Evolutionary conservation across 2,113 vertebrate genomes (phyloP).

Genomic region (Phrynosoma platyrhinos): DNA sequence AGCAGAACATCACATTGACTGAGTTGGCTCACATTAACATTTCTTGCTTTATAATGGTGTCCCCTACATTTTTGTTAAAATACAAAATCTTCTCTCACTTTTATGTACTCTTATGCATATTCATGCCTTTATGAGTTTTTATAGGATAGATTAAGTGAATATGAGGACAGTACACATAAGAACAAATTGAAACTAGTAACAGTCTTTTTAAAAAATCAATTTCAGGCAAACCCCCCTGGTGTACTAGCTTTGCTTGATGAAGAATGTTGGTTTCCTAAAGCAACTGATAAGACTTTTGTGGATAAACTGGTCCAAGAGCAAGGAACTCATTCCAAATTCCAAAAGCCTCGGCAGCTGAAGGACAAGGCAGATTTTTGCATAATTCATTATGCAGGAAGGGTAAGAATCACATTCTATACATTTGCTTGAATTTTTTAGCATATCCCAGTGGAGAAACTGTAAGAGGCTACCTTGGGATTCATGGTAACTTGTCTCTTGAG

Average conservation of each 20-base stretch:
- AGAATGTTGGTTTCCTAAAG: slow-evolving; percentile 99
- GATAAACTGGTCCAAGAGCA: slow-evolving; percentile 97
- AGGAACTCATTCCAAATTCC: slow-evolving; percentile 95
- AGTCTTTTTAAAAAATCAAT: neutral
- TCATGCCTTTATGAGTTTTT: neutral
- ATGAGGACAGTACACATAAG: neutral
- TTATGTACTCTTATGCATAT: neutral
- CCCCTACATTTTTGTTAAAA: neutral
- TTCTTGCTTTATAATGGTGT: neutral
- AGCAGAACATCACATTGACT: neutral
- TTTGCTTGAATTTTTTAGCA: neutral
- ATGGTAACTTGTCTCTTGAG: neutral
- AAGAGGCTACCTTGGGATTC: neutral
- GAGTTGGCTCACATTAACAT: neutral
- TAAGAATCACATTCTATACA: slow-evolving; percentile 62
- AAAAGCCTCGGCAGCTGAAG: slow-evolving; percentile 94
- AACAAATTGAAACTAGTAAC: neutral
- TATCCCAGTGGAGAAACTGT: neutral
- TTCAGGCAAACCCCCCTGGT: slow-evolving; percentile 93
- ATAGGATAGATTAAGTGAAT: neutral
- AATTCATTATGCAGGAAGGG: slow-evolving; percentile 97
- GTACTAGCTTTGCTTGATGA: slow-evolving; percentile 95
- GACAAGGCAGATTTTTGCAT: slow-evolving; percentile 98
- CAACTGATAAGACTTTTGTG: slow-evolving; percentile 96
- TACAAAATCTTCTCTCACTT: neutral